A percentile compares a stretch with the other conserved stretches of the same genome.
These are phyloP conservation scores for Engraulis encrasicolus DNA, from an alignment of 2,113 vertebrate genomes.

Conservation along the genomic window DNA sequence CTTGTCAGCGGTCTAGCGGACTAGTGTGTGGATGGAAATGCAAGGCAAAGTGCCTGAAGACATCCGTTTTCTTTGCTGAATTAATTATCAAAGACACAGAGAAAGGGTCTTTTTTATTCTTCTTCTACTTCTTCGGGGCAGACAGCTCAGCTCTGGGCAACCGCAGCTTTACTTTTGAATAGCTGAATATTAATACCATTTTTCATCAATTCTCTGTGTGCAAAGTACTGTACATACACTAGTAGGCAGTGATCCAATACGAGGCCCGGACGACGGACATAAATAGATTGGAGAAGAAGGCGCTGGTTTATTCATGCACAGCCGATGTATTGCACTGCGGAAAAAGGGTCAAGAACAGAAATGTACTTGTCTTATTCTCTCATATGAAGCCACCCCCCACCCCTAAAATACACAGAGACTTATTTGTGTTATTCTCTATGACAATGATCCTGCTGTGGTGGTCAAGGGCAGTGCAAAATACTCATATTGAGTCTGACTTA, in stretches of 20 bases:
- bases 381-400: no score
- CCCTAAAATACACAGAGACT: no score
- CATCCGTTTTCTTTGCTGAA: conserved; percentile 65
- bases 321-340: no score
- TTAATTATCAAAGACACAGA: conserved; percentile 74
- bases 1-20: conserved; percentile 42
- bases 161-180: conserved; percentile 54
- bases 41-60: conserved; percentile 45
- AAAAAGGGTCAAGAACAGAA: no score
- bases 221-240: conserved; percentile 19
- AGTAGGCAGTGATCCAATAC: no score
- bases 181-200: conserved; percentile 73
- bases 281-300: conserved; percentile 51
- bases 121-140: conserved; percentile 48
- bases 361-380: no score
- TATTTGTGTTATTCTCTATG: no score
- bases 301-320: conserved; percentile 54
- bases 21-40: conserved; percentile 37
- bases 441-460: no score
- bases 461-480: no score
- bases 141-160: conserved; percentile 59
- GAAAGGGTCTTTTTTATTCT: no score
- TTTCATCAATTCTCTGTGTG: conserved; percentile 73
- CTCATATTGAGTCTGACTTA: no score
- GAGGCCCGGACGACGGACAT: conserved; percentile 57